These are phyloP conservation scores for Redunca redunca DNA, from an alignment of 2,113 vertebrate genomes.

Conservation along the genomic window DNA sequence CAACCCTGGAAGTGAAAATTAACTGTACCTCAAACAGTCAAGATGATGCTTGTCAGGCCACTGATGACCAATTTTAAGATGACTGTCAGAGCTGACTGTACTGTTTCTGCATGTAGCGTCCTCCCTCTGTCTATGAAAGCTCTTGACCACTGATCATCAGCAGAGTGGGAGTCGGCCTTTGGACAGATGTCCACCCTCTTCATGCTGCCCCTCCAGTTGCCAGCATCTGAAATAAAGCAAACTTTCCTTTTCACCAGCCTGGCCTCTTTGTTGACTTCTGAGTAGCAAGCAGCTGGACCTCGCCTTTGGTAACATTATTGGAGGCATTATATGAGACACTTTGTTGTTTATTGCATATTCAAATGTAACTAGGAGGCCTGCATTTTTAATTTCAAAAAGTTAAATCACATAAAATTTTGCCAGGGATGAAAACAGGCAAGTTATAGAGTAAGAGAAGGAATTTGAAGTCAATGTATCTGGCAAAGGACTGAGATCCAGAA, in stretches of 20 bases:
- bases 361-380: background rate
- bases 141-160: background rate
- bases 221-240: background rate
- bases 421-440: background rate
- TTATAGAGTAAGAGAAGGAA: background rate
- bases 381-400: background rate
- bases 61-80: background rate
- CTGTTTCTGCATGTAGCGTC: background rate
- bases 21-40: background rate
- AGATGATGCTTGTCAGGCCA: background rate
- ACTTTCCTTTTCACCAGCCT: background rate
- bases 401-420: background rate
- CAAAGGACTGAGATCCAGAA: background rate
- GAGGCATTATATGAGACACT: background rate
- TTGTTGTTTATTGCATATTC: background rate
- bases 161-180: accelerated
- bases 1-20: background rate
- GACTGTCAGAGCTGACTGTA: background rate
- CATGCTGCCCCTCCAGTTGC: background rate
- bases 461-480: background rate
- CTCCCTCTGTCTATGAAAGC: background rate
- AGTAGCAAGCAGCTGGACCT: background rate
- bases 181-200: background rate
- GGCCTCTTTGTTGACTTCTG: background rate
- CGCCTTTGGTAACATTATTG: background rate